A percentile compares a stretch with the other conserved stretches of the same genome.
Conservation (phyloP, 2,113 vertebrate genomes). For the Apteryx mantelli region DNA sequence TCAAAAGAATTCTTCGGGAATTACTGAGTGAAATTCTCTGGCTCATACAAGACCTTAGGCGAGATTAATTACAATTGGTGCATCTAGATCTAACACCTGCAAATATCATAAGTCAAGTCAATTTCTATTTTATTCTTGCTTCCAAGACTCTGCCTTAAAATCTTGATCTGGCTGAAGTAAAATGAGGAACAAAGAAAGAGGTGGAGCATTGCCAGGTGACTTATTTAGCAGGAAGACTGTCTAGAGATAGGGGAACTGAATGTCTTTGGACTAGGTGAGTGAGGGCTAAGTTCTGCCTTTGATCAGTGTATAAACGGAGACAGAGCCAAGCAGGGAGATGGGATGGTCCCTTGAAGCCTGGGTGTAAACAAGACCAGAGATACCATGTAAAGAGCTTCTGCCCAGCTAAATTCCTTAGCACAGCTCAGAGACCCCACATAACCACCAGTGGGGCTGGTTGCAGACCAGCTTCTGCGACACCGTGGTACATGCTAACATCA, state of each 20-base stretch:
- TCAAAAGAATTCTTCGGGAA: constrained; percentile 53
- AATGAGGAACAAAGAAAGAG: neutral
- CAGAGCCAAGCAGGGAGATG: neutral
- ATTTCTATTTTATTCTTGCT: neutral
- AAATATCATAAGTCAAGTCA: neutral
- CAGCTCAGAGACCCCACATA: neutral
- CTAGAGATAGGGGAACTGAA: neutral
- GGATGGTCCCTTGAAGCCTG: neutral
- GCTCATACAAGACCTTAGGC: neutral
- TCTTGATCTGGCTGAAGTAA: neutral
- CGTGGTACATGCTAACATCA: neutral
- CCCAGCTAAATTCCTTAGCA: neutral
- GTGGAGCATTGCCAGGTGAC: neutral
- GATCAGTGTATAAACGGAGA: neutral
- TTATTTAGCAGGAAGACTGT: neutral
- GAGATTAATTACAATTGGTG: neutral
- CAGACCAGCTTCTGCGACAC: neutral
- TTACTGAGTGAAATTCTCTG: constrained; percentile 17
- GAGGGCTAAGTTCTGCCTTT: neutral
- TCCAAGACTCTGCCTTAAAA: neutral
- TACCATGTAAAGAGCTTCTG: neutral
- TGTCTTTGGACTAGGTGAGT: neutral
- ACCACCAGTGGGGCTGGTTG: neutral
- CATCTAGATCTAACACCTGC: neutral
- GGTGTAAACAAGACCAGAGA: neutral